Percentiles rank a stretch among this genome's conserved stretches.
Conservation (phyloP, 2,888 invertebrate species). For the Volucella zonaria region DNA sequence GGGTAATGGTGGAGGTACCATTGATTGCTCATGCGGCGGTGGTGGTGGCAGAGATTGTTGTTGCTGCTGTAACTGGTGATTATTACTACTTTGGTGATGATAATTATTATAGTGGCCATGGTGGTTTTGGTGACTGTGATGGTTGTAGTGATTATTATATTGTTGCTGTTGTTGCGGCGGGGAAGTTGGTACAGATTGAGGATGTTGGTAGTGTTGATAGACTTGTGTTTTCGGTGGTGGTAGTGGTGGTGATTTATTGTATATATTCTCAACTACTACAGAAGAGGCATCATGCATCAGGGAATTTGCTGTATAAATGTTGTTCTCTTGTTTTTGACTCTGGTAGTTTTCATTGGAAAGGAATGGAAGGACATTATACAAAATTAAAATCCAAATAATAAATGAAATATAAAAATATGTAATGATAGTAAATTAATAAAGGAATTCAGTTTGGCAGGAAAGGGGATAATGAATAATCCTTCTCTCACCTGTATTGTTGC, state of each 20-base stretch:
- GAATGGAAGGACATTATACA: slow-evolving; percentile 51
- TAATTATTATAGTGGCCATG: slow-evolving; percentile 65
- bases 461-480: slow-evolving; percentile 25
- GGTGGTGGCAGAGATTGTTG: slow-evolving; percentile 64
- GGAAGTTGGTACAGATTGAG: slow-evolving; percentile 69
- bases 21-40: slow-evolving; percentile 75
- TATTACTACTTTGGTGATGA: slow-evolving; percentile 48
- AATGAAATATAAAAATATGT: slow-evolving; percentile 50
- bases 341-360: slow-evolving; percentile 51
- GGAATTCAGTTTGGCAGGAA: slow-evolving; percentile 2
- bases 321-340: slow-evolving; percentile 72
- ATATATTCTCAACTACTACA: slow-evolving; percentile 64
- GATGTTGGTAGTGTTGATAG: slow-evolving; percentile 71
- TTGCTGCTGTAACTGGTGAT: slow-evolving; percentile 73
- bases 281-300: slow-evolving; percentile 69
- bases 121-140: slow-evolving; percentile 46
- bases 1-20: slow-evolving; percentile 74
- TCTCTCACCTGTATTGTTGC: slow-evolving; percentile 80
- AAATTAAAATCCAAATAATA: slow-evolving; percentile 62
- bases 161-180: slow-evolving; percentile 73
- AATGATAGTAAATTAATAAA: slow-evolving; percentile 45
- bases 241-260: slow-evolving; percentile 67
- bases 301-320: slow-evolving; percentile 71
- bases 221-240: slow-evolving; percentile 69
- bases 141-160: slow-evolving; percentile 65